A percentile compares a stretch with the other conserved stretches of the same genome.
Conservation (phyloP, 2,113 vertebrate genomes). For the Zootoca vivipara region DNA sequence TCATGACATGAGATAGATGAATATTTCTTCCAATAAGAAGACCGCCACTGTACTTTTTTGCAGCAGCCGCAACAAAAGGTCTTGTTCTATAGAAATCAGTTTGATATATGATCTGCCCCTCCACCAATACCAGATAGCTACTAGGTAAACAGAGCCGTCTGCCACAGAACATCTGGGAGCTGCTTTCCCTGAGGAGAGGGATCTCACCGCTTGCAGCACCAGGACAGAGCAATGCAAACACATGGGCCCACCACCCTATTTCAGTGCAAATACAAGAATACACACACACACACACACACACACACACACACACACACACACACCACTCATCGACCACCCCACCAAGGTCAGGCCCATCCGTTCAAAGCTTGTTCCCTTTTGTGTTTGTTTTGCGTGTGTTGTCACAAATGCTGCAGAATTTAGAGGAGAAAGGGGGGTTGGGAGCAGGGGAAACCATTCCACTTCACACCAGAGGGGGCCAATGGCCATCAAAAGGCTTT, state of each 20-base stretch:
- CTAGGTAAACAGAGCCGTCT: neutral
- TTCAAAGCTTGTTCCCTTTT: neutral
- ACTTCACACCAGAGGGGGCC: too few species aligned
- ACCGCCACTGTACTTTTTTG: constrained; percentile 25
- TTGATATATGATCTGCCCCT: constrained; percentile 4
- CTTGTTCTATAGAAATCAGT: constrained; percentile 21
- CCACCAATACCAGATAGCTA: neutral
- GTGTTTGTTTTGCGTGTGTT: neutral
- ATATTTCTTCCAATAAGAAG: constrained; percentile 39
- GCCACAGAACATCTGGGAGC: neutral
- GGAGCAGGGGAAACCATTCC: neutral
- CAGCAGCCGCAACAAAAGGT: neutral
- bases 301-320: neutral
- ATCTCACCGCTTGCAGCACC: neutral
- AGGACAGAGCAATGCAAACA: neutral
- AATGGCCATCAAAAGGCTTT: neutral
- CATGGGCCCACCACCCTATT: neutral
- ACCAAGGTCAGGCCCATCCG: neutral
- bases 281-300: neutral
- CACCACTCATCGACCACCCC: neutral
- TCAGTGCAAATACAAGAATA: neutral
- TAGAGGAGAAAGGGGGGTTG: neutral
- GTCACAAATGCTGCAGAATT: neutral
- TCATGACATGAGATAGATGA: constrained; percentile 43
- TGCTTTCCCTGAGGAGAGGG: neutral